A percentile compares a stretch with the other conserved stretches of the same genome.
Evolutionary conservation across 2,888 invertebrate genomes (phyloP).

Genomic region (Volucella inanis): DNA sequence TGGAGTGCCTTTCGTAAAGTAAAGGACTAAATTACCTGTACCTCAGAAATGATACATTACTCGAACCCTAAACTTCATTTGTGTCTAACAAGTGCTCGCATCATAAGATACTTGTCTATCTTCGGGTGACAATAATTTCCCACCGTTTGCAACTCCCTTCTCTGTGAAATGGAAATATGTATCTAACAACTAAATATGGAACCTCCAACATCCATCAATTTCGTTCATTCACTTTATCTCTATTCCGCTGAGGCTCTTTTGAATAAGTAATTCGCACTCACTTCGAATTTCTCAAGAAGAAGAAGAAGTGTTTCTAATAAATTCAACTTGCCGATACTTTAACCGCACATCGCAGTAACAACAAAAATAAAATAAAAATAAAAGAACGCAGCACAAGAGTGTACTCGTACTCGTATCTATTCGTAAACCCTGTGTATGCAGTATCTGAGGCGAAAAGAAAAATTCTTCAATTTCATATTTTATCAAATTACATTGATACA

Average conservation of each 20-base stretch:
- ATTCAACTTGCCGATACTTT: conserved; percentile 66
- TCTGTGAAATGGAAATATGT: neutral
- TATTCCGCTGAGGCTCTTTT: conserved; percentile 40
- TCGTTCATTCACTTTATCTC: conserved; percentile 57
- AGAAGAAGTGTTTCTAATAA: conserved; percentile 66
- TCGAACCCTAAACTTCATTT: conserved; percentile 15
- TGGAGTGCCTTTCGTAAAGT: too few species aligned
- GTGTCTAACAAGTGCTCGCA: conserved; percentile 18
- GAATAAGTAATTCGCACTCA: conserved; percentile 74
- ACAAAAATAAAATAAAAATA: conserved; percentile 46
- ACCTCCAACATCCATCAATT: conserved; percentile 63
- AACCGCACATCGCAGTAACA: conserved; percentile 52
- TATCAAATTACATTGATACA: conserved; percentile 74
- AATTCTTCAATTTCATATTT: conserved; percentile 75
- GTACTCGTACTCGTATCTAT: neutral
- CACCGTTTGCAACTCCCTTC: neutral
- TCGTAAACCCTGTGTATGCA: conserved; percentile 24
- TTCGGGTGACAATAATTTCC: conserved; percentile 39
- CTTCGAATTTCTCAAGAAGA: conserved; percentile 39
- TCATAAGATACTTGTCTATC: conserved; percentile 17
- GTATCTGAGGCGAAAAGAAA: conserved; percentile 59
- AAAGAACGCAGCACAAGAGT: conserved; percentile 4
- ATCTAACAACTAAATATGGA: conserved; percentile 14
- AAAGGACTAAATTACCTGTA: neutral
- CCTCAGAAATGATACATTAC: conserved; percentile 7